A percentile compares a stretch with the other conserved stretches of the same genome.
Evolutionary conservation across 2,113 vertebrate genomes (phyloP).

Genomic region (Scomber colias): DNA sequence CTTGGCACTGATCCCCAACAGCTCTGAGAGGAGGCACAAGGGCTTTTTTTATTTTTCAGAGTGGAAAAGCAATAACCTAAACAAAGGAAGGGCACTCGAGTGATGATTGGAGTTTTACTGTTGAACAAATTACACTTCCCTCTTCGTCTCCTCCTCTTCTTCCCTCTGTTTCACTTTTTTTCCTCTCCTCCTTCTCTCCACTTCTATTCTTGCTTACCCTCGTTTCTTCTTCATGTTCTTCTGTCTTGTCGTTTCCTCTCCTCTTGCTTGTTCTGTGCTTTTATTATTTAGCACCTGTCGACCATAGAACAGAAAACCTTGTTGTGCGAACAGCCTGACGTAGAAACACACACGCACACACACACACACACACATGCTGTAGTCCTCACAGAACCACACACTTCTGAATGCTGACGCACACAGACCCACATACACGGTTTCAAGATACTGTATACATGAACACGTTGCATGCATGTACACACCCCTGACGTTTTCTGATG

Average conservation of each 20-base stretch:
- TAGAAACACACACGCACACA: constrained; percentile 31
- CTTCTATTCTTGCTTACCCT: constrained; percentile 34
- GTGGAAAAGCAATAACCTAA: background rate
- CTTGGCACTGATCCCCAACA: constrained; percentile 10
- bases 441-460: constrained; percentile 56
- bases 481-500: constrained; percentile 58
- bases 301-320: constrained; percentile 65
- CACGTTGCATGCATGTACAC: constrained; percentile 43
- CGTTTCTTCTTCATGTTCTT: constrained; percentile 7
- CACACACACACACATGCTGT: constrained; percentile 27
- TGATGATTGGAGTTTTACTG: constrained; percentile 13
- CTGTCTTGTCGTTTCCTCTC: constrained; percentile 45
- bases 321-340: constrained; percentile 59
- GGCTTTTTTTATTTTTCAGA: background rate
- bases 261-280: constrained; percentile 60
- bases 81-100: constrained; percentile 20
- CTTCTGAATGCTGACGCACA: constrained; percentile 42
- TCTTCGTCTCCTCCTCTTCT: background rate
- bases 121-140: constrained; percentile 4
- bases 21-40: constrained; percentile 18
- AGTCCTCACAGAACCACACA: constrained; percentile 30
- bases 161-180: background rate
- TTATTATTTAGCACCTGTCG: constrained; percentile 81
- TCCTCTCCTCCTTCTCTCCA: background rate
- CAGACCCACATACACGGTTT: constrained; percentile 23